Conservation (phyloP, 2,888 invertebrate species). For the Scrobipalpa atriplicella region DNA sequence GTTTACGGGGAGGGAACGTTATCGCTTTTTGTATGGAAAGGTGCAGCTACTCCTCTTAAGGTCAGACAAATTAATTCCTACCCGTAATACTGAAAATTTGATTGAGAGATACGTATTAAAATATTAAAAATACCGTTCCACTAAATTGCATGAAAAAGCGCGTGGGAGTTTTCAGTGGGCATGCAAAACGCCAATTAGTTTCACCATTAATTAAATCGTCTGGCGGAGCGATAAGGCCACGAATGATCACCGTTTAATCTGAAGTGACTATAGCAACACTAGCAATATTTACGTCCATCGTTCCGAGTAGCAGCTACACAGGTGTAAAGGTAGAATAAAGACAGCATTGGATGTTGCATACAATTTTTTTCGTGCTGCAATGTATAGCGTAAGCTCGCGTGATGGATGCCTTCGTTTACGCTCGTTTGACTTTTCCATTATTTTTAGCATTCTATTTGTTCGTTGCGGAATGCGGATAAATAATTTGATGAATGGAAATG, state of each 20-base stretch:
- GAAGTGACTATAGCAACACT: neutral
- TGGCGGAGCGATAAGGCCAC: neutral
- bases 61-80: no score
- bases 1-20: no score
- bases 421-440: slow-evolving; percentile 33
- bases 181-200: slow-evolving; percentile 49
- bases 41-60: no score
- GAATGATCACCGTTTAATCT: neutral
- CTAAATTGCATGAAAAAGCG: neutral
- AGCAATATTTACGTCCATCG: neutral
- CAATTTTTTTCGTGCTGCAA: slow-evolving; percentile 20
- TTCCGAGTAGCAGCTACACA: no score
- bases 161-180: slow-evolving; percentile 25
- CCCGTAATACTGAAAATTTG: neutral
- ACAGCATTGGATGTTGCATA: neutral
- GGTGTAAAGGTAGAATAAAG: neutral
- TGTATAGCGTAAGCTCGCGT: slow-evolving; percentile 30
- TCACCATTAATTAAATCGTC: slow-evolving; percentile 44
- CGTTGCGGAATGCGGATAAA: neutral
- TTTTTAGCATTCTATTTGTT: slow-evolving; percentile 7
- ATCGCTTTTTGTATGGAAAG: no score
- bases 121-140: neutral
- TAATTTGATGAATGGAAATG: neutral
- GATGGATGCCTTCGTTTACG: slow-evolving; percentile 42
- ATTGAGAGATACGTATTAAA: neutral